Percentiles rank a stretch among this genome's conserved stretches.
phyloP scores from a whole-genome alignment of 2,888 invertebrate species.

The Ormyrus rosae region DNA sequence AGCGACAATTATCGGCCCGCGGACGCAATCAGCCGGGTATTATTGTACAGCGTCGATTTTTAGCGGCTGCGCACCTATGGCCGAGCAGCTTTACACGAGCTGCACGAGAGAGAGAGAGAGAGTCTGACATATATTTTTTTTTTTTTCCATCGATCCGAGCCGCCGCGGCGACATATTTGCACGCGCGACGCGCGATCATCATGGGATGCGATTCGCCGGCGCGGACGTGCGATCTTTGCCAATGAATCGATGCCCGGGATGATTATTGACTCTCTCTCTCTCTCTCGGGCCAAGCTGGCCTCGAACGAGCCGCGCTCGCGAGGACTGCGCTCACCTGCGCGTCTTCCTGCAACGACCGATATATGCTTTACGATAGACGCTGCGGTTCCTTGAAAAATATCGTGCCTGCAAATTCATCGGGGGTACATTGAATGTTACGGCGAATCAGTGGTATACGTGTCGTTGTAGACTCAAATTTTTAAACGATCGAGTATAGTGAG shows the following conservation, averaged over 20 bases:
- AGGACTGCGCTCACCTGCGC: neutral
- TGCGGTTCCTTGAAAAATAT: neutral
- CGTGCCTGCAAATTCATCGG: too few species aligned
- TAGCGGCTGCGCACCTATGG: too few species aligned
- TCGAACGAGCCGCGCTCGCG: constrained; percentile 30
- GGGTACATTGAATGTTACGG: too few species aligned
- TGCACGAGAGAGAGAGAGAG: constrained; percentile 17
- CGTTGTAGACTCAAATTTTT: too few species aligned
- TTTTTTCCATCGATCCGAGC: constrained; percentile 23
- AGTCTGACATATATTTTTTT: constrained; percentile 28
- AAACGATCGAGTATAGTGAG: too few species aligned
- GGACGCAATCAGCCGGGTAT: too few species aligned
- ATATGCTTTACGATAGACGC: constrained; percentile 7
- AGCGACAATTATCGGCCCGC: too few species aligned
- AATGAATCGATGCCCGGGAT: constrained; percentile 53
- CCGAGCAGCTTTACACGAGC: too few species aligned
- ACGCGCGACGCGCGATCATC: constrained; percentile 50
- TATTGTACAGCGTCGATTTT: too few species aligned
- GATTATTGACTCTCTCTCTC: constrained; percentile 32
- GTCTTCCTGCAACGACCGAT: neutral
- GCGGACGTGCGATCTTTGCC: constrained; percentile 55
- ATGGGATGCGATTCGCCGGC: constrained; percentile 49
- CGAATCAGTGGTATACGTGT: too few species aligned
- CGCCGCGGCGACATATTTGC: constrained; percentile 46
- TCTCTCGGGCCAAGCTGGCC: constrained; percentile 13